These are phyloP conservation scores for Melanotaenia nigrans DNA, from an alignment of 2,797 vertebrate species.

Conservation along the genomic window DNA sequence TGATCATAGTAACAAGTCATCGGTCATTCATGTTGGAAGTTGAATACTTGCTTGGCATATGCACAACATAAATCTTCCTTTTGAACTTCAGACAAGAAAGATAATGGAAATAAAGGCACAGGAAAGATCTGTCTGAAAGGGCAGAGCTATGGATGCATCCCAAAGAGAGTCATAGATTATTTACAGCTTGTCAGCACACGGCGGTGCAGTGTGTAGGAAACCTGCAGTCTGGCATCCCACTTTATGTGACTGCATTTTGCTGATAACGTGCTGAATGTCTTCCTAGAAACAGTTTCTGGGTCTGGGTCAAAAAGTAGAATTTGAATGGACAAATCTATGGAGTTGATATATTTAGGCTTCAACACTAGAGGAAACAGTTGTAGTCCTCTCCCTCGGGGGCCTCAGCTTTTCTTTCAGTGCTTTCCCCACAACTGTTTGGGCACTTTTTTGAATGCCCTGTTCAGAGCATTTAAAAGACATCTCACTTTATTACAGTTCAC, in stretches of 20 bases:
- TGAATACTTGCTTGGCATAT: not conserved
- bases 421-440: not conserved
- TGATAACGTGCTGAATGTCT: slow-evolving; percentile 16
- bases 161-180: slow-evolving; percentile 66
- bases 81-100: not conserved
- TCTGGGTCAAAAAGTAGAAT: slow-evolving; percentile 13
- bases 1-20: not conserved
- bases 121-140: not conserved
- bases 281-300: not conserved
- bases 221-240: slow-evolving; percentile 34
- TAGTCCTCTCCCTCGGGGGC: slow-evolving; percentile 2
- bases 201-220: slow-evolving; percentile 31
- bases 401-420: not conserved
- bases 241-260: slow-evolving; percentile 45
- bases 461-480: not conserved
- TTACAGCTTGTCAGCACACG: slow-evolving; percentile 46
- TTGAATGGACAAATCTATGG: not conserved
- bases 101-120: not conserved
- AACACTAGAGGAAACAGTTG: not conserved
- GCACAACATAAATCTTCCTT: not conserved
- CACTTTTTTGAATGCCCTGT: not conserved
- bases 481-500: not conserved
- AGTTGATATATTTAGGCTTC: slow-evolving; percentile 16
- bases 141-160: slow-evolving; percentile 49
- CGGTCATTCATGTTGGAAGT: not conserved